phyloP scores from a whole-genome alignment of 1,140 invertebrate genomes.

The Zaprionus nigranus region DNA sequence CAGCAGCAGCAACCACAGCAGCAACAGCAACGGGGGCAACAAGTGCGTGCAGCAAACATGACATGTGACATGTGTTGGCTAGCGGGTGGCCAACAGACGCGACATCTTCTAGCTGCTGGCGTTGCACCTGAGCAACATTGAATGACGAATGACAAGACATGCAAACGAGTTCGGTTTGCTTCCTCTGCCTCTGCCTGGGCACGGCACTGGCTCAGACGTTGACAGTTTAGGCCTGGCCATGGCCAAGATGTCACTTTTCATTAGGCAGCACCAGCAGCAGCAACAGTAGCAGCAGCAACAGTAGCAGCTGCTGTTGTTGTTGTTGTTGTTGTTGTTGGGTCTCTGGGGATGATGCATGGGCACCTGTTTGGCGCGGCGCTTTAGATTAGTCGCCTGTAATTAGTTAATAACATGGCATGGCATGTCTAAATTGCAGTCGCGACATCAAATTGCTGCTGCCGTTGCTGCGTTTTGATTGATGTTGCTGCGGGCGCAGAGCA shows the following conservation, averaged over 20 bases:
- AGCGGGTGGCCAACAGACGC: constrained; percentile 73
- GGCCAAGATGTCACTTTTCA: constrained; percentile 84
- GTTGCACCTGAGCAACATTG: constrained; percentile 61
- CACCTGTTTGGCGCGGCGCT: constrained; percentile 77
- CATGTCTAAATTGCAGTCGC: constrained; percentile 81
- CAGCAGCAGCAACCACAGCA: constrained; percentile 30
- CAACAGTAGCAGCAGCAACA: not conserved
- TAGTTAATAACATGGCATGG: constrained; percentile 84
- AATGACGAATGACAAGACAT: constrained; percentile 81
- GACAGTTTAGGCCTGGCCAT: constrained; percentile 79
- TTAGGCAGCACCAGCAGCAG: constrained; percentile 63
- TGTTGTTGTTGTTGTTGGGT: constrained; percentile 45
- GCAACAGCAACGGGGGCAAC: constrained; percentile 37
- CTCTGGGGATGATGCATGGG: constrained; percentile 73
- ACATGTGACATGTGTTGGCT: constrained; percentile 78
- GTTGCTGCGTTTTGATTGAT: constrained; percentile 71
- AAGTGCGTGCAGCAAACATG: constrained; percentile 66
- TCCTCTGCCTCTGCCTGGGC: constrained; percentile 20
- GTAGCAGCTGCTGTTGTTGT: constrained; percentile 32
- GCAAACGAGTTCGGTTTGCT: constrained; percentile 58
- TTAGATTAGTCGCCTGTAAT: constrained; percentile 84
- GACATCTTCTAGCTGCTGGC: constrained; percentile 81
- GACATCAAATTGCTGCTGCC: constrained; percentile 69
- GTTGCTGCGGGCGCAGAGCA: constrained; percentile 62
- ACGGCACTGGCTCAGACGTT: constrained; percentile 64